Base-by-base conservation (phyloP, 2,113 vertebrate species). In the Ophiodon elongatus region DNA sequence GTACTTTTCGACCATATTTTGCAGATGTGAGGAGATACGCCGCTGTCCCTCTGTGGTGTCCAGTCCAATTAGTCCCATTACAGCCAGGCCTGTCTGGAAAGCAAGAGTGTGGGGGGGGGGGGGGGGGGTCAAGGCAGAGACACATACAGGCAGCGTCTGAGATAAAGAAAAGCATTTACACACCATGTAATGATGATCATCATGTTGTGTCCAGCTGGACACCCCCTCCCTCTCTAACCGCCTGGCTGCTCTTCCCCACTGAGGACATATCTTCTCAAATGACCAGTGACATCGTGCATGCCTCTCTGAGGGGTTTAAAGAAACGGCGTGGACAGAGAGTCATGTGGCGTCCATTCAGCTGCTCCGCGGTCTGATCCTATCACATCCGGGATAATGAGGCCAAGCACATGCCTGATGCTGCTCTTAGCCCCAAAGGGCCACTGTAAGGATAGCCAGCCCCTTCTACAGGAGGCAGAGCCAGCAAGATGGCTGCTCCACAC, bases 1-100 rank as follows among this genome's bases (percentile, higher is more conserved):
- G 27, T 72, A 73, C 92, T 93, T 86, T 86, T 62, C 76, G 7
- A 89, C 63, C 85, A 92, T 91, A 86, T 92, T 92, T 90, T 86
- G 75, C 71, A 68, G 67, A 84, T 85, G 76, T 70, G 83, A 35
- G 60, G 71, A 66, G 78, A 91, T 86, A 82, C 68, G 3, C 25
- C 41, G 37, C 78, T 73, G 78, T 86, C 82, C 75, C 71, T 81
- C 56, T 79, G 70, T 57, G 74, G 77, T 88, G 91, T 89, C 88
- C 74, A 6, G 70, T 62, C 62, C 62, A 64, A 64, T 64, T 64
- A 94, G 69, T 90, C 25, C 79, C 91, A 89, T 92, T 92, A 91
- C 50, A 90, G 56, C 69, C 54, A 76, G 76, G 87, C 71, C 79
- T 76, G 82, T 93, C 91, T 88, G 73, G 56, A 27, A 25, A 17